These are phyloP conservation scores for Echinarachnius parma DNA, from an alignment of 53 echinoderm and acorn worm genomes.

Conservation along the genomic window DNA sequence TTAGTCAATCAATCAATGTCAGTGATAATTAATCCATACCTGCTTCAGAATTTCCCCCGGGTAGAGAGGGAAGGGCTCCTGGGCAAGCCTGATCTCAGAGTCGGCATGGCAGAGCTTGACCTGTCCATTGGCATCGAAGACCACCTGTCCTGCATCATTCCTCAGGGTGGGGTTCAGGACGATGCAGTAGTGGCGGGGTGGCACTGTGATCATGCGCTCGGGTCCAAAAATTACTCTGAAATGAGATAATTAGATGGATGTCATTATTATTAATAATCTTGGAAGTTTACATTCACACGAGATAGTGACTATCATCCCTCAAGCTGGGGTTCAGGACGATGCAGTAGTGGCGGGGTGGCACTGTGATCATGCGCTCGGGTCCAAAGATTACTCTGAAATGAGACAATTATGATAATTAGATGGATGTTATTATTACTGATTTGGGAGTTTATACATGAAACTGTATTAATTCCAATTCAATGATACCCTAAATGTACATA, in stretches of 20 bases:
- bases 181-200: slow-evolving; percentile 93
- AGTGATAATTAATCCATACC: too few species aligned
- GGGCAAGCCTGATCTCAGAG: slow-evolving; percentile 83
- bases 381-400: slow-evolving; percentile 83
- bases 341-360: slow-evolving; percentile 92
- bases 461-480: too few species aligned
- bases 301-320: too few species aligned
- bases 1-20: too few species aligned
- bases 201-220: slow-evolving; percentile 97
- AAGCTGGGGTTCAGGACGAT: slow-evolving; percentile 91
- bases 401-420: too few species aligned
- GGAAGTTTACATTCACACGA: too few species aligned
- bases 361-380: slow-evolving; percentile 98
- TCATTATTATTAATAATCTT: too few species aligned
- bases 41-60: slow-evolving; percentile 93
- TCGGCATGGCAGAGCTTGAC: slow-evolving; percentile 95
- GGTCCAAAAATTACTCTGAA: slow-evolving; percentile 92
- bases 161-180: slow-evolving; percentile 85
- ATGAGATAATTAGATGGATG: background rate
- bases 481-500: too few species aligned
- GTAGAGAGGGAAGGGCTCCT: slow-evolving; percentile 96
- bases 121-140: slow-evolving; percentile 73
- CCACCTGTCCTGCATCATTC: slow-evolving; percentile 65
- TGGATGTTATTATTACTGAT: too few species aligned
- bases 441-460: too few species aligned